Evolutionary conservation across 2,797 vertebrate genomes (phyloP).

Genomic region (Pipistrellus pipistrellus): DNA sequence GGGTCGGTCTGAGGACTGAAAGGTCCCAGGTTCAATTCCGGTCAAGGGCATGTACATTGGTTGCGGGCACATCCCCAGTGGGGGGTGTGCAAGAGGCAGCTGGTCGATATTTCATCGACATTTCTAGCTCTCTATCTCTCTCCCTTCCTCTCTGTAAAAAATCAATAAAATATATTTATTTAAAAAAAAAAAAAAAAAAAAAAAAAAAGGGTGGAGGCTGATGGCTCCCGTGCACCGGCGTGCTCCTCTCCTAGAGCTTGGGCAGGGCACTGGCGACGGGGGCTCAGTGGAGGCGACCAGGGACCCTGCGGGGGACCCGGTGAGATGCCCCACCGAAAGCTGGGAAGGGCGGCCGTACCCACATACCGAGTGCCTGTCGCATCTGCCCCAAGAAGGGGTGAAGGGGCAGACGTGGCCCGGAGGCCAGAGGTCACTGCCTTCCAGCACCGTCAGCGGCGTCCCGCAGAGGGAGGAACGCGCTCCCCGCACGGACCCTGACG

Average conservation of each 20-base stretch:
- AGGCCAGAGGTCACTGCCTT: not conserved
- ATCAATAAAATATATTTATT: too few species aligned
- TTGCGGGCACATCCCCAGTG: too few species aligned
- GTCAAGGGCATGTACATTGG: too few species aligned
- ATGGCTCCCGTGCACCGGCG: constrained; percentile 79
- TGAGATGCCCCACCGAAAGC: accelerated
- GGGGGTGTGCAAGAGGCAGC: too few species aligned
- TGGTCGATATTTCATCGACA: too few species aligned
- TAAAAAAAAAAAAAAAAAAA: too few species aligned
- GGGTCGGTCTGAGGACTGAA: too few species aligned
- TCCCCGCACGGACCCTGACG: not conserved
- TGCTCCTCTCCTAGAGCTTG: constrained; percentile 61
- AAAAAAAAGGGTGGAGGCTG: not conserved
- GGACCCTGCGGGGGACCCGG: not conserved
- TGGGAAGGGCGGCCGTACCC: not conserved
- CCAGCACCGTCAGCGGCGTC: too few species aligned
- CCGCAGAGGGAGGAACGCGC: not conserved
- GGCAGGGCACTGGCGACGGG: accelerated
- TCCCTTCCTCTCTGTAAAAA: too few species aligned
- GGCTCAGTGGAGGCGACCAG: not conserved
- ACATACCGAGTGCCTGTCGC: accelerated
- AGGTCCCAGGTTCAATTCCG: too few species aligned
- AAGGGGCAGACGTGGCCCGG: accelerated
- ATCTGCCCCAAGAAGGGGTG: not conserved
- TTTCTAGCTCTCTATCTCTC: too few species aligned